Percentiles rank a stretch among this genome's conserved stretches.
These are phyloP conservation scores for Tillus elongatus DNA, from an alignment of 2,888 invertebrate genomes.

Conservation along the genomic window DNA sequence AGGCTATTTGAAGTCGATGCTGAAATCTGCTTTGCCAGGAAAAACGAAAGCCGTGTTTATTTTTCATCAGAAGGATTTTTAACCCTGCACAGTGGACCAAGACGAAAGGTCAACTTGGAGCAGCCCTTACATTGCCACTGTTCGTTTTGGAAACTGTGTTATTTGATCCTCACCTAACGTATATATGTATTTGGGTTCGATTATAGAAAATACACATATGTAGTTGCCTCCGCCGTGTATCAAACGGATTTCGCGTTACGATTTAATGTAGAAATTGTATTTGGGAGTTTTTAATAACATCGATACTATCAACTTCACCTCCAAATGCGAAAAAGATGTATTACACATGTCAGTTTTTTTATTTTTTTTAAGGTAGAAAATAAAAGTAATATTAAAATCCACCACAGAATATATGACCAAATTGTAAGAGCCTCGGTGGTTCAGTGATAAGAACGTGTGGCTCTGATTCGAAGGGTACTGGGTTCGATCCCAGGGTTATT, in stretches of 20 bases:
- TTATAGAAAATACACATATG: slow-evolving; percentile 40
- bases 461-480: too few relatives aligned
- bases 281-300: background rate
- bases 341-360: too few relatives aligned
- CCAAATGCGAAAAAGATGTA: too few relatives aligned
- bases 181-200: slow-evolving; percentile 39
- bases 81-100: slow-evolving; percentile 34
- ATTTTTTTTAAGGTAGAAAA: too few relatives aligned
- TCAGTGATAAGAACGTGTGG: too few relatives aligned
- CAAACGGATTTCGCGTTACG: background rate
- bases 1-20: slow-evolving; percentile 32
- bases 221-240: slow-evolving; percentile 13
- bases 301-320: too few relatives aligned
- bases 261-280: slow-evolving; percentile 3
- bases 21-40: slow-evolving; percentile 29
- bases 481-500: too few relatives aligned
- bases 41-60: slow-evolving; percentile 39
- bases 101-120: slow-evolving; percentile 14
- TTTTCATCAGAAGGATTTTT: slow-evolving; percentile 42
- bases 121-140: background rate
- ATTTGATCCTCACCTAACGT: slow-evolving; percentile 39
- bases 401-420: too few relatives aligned
- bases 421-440: too few relatives aligned
- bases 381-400: too few relatives aligned
- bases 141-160: slow-evolving; percentile 21